Evolutionary conservation across 2,888 invertebrate genomes (phyloP), one percentile per base, ranked within the genome.

Genomic region (Lutraria lutraria): DNA sequence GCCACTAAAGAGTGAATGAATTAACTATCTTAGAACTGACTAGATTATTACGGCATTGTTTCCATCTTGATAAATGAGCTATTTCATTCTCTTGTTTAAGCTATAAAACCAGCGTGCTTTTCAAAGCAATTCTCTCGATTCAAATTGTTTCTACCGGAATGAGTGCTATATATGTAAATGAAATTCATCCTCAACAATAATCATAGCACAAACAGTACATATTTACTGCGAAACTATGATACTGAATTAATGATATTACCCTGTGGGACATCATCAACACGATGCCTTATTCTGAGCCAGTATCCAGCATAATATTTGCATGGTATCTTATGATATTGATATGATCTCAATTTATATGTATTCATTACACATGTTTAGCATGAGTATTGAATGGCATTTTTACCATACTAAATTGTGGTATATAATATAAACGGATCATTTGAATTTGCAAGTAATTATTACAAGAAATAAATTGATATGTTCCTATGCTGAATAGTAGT

Each of bases 171-270:
- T 54, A 85, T 85, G 85, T 85, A 85, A 85, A 85, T 85, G 54
- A 79, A 54, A 85, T 85, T 85, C 85, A 85, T 76, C 72, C 21
- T 76, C 79, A 31, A 54, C 54, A 54, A 54, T 54, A 60, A 54
- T 19, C n/a, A 19, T 25, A 21, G 15, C 52, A 31, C 76, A 56
- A 56, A 31, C 29, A 53, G 85, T 31, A 85, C 85, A 72, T 85
- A 85, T 85, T 85, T 85, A 85, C 54, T 53, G 53, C 31, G 31
- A 21, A 76, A 76, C 54, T 76, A 85, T 54, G 56, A 21, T 76
- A 85, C 54, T 79, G 85, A 79, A 85, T 85, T 85, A 85, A 85
- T 76, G 85, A 16, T 85, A 76, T 76, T 12, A 56, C 56, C 85
- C 56, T 29, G 12, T 21, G 85, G 34, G 85, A 83, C 34, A 19